Base-by-base conservation (phyloP, 2,797 vertebrate species). In the Ciconia nigra region DNA sequence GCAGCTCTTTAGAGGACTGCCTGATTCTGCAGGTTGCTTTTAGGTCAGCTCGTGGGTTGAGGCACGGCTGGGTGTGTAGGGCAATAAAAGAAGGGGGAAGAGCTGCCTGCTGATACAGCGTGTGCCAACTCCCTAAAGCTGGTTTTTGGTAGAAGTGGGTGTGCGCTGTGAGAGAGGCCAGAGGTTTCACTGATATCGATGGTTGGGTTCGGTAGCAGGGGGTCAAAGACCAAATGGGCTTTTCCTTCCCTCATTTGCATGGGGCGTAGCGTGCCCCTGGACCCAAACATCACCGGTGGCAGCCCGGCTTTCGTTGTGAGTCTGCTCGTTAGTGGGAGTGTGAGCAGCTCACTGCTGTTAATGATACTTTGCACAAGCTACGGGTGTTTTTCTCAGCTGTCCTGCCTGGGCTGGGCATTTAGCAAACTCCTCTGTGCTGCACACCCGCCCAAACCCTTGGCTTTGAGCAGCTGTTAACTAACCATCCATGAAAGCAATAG, bases 181-280 rank as follows among this genome's bases (percentile, higher is more conserved):
- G 83, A 89, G 92, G 66, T 89, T 90, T 59, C 46, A 3, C 54
- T 15, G 70, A 29, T 84, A 59, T 6, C 7, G 1, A 0, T 31
- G 54, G 15, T 2, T 83, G 70, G 41, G 46, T 42, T 61, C 0
- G 0, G 61, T 59, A 44, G 58, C 77, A 54, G 52, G 41, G 95
- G 84, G 35, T 51, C 91, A 80, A 90, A 92, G 87, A 78, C 16
- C 26, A 5, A 52, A 47, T 22, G 31, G 47, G 20, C 29, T 83
- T 62, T 17, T 69, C 67, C 55, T 89, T 87, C 37, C 47, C 42
- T 76, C 1, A 2, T 33, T n/a, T 6, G 21, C 4, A 0, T 9
- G 3, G 49, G 46, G 20, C 5, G 5, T 25, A 18, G 51, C 0
- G 0, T 89, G 52, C 4, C 24, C 7, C 39, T 46, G 69, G 57